Percentiles rank a stretch among this genome's conserved stretches.
Evolutionary conservation across 1,140 invertebrate genomes (phyloP).

Genomic region (Philopotamus ludificatus): DNA sequence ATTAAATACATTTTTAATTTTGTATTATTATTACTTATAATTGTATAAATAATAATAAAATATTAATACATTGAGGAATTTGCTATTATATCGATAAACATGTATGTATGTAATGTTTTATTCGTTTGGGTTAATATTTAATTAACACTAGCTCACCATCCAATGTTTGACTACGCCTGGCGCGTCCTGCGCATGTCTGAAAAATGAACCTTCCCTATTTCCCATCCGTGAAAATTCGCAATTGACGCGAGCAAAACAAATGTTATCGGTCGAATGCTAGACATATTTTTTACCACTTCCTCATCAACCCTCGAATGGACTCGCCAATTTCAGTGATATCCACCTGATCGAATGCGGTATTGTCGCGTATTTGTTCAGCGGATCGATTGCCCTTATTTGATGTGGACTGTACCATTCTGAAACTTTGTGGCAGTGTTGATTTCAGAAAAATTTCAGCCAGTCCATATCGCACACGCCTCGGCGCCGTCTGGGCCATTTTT

Average conservation of each 20-base stretch:
- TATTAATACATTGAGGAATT: too few relatives aligned
- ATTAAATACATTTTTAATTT: too few relatives aligned
- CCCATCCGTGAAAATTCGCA: background rate
- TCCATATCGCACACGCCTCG: too few relatives aligned
- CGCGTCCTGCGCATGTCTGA: background rate
- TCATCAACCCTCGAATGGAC: background rate
- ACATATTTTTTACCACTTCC: background rate
- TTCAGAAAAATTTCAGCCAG: too few relatives aligned
- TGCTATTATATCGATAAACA: too few relatives aligned
- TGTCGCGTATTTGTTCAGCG: slow-evolving; percentile 9
- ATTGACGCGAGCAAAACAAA: background rate
- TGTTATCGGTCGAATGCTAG: background rate
- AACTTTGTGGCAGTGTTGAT: background rate
- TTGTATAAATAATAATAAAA: too few relatives aligned
- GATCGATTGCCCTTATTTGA: slow-evolving; percentile 23
- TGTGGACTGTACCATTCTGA: slow-evolving; percentile 25
- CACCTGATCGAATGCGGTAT: background rate
- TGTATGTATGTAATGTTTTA: too few relatives aligned
- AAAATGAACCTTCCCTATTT: slow-evolving; percentile 7
- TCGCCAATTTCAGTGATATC: background rate
- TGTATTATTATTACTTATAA: too few relatives aligned
- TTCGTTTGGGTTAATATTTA: too few relatives aligned
- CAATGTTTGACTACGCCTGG: too few relatives aligned
- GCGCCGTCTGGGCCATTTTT: background rate
- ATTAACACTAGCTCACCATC: too few relatives aligned